phyloP scores from a whole-genome alignment of 2,888 invertebrate genomes.

The Chamaedrilus cognettii region DNA sequence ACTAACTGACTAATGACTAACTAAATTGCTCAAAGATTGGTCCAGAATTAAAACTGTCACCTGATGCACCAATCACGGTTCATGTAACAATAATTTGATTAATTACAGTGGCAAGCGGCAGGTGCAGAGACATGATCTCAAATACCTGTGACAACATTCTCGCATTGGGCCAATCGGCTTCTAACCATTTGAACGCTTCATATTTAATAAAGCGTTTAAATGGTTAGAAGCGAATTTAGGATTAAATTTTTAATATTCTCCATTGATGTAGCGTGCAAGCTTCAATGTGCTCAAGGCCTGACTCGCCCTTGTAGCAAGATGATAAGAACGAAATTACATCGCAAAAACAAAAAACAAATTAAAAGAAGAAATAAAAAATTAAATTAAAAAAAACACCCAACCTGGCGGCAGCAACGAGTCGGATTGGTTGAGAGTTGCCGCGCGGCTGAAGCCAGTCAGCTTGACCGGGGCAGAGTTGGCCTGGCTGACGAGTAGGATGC shows the following conservation, averaged over 20 bases:
- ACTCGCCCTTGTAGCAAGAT: neutral
- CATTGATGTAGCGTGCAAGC: neutral
- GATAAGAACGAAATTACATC: neutral
- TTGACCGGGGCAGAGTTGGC: conserved; percentile 30
- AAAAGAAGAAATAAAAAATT: neutral
- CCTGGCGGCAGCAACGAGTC: conserved; percentile 6
- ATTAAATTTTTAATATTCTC: neutral
- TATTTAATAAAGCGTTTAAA: too few relatives aligned
- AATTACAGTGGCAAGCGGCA: too few relatives aligned
- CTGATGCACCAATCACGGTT: too few relatives aligned
- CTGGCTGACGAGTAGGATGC: conserved; percentile 21
- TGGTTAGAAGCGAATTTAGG: too few relatives aligned
- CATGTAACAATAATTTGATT: too few relatives aligned
- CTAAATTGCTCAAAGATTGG: too few relatives aligned
- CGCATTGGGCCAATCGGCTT: too few relatives aligned
- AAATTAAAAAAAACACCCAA: neutral
- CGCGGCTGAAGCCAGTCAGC: conserved; percentile 23
- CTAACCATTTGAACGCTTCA: too few relatives aligned
- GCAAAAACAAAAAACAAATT: neutral
- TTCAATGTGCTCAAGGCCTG: neutral
- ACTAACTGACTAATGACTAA: too few relatives aligned
- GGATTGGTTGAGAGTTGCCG: conserved; percentile 15
- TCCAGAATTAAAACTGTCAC: too few relatives aligned
- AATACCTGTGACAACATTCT: too few relatives aligned
- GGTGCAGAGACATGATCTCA: too few relatives aligned